Evolutionary conservation across 1,140 invertebrate genomes (phyloP).

Genomic region (Euura lappo): DNA sequence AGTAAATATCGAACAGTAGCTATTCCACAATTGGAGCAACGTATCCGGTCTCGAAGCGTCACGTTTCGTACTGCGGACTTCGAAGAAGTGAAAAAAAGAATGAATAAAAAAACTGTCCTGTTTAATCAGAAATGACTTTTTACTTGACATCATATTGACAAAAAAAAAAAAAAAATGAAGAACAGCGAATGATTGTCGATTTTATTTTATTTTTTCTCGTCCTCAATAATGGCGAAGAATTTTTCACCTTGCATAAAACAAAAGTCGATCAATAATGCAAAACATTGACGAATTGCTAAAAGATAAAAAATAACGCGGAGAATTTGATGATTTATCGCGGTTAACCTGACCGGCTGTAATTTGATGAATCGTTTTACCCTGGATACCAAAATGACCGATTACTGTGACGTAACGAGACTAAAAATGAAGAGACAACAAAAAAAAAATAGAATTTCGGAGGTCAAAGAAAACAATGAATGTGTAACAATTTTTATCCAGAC

Average conservation of each 20-base stretch:
- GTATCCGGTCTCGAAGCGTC: too few species aligned
- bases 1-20: too few species aligned
- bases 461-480: neutral
- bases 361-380: neutral
- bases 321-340: neutral
- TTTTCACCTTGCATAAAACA: neutral
- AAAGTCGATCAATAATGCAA: neutral
- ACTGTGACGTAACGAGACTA: neutral
- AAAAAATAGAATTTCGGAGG: neutral
- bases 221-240: neutral
- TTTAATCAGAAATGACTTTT: too few species aligned
- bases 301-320: neutral
- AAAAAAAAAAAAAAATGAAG: neutral
- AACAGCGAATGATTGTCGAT: neutral
- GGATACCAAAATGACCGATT: neutral
- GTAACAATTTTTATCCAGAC: neutral
- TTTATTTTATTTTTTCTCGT: neutral
- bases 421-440: neutral
- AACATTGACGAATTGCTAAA: slow-evolving; percentile 7
- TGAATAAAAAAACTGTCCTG: too few species aligned
- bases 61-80: too few species aligned
- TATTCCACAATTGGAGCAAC: too few species aligned
- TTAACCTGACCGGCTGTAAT: neutral
- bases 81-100: too few species aligned
- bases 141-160: neutral